Evolutionary conservation across 2,888 invertebrate species (phyloP), one percentile per base, ranked within the genome.

Genomic region (Cheilosia grossa): DNA sequence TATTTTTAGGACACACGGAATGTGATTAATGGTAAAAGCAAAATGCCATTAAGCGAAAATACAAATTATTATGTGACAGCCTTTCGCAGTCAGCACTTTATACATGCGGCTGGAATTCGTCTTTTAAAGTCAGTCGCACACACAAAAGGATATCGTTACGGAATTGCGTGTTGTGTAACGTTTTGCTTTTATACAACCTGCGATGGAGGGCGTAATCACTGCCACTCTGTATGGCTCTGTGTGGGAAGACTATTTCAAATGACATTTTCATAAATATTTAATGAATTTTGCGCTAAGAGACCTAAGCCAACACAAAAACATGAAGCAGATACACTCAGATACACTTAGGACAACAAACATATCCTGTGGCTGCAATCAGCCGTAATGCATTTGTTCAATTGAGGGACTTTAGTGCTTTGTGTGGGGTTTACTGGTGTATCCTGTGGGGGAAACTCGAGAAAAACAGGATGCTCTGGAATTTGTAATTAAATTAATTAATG

Each of bases 1-100:
- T 73, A 73, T 70, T 69, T 74, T 54, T 69, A 83, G 79, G 79
- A 79, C 83, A 74, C 83, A 79, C 79, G 83, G 79, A 83, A 83
- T 83, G 79, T 83, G 83, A 83, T 83, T 83, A 83, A 83, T 79
- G 83, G 74, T 83, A 83, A 83, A 83, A 83, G 79, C 79, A 83
- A 83, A 83, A 83, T 64, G 79, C 83, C 74, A 83, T 83, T 83
- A 83, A 79, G 83, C 53, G 79, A 79, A 83, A 83, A 83, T 75
- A 83, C 83, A 83, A 83, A 69, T 83, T 79, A 79, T 79, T 83
- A 70, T 75, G 74, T 79, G 83, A 79, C 58, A 69, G 83, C 53
- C 63, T 37, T 74, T 64, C 27, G 63, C 54, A 53, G 61, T 61
- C 17, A 42, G 54, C 44, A 24, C 30, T 21, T 1, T 61, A 40